Evolutionary conservation across 1,140 invertebrate genomes (phyloP), one percentile per base, ranked within the genome.

Genomic region (Drosophila grimshawi): DNA sequence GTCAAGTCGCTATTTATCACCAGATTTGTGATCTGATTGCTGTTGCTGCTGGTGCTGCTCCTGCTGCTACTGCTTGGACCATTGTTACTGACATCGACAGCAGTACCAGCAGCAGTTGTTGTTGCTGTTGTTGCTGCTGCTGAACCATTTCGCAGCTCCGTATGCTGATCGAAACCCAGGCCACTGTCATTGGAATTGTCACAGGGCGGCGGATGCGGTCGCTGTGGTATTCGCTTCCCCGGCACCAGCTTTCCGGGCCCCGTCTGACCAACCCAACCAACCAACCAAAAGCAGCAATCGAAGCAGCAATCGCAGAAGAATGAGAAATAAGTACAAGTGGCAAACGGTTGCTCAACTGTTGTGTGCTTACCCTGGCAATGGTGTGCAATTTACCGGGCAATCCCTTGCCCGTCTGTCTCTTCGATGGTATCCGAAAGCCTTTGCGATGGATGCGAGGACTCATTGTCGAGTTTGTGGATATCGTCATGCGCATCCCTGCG

Each of bases 151-250:
- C 85, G 71, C 30, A 91, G 33, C 74, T 94, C 93, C 30, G 92
- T 81, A 65, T 93, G 92, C 61, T 96, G 95, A 85, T 96, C 96
- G 55, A 96, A 96, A 30, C 96, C 96, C 56, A 97, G 94, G 27
- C 96, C 96, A 69, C 96, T 97, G 90, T 97, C 96, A 93, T 97
- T 97, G 35, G 96, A 97, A 93, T 96, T 97, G 92, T 97, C 96
- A 90, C 96, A 96, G 35, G 93, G 92, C 37, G 91, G 81, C 57
- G 90, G 92, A 83, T 92, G 90, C 19, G 85, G 92, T 68, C 90
- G 72, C 11, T 81, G 88, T 71, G 90, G 92, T 61, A 93, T 91
- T 90, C 93, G 92, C 65, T 93, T 93, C 4, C 92, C 91, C 2
- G 92, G 93, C 71, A 92, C 92, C 60, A 93, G 85, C 86, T 94